A percentile compares a stretch with the other conserved stretches of the same genome.
Evolutionary conservation across 1,140 invertebrate species (phyloP).

Genomic region (Polypedilum vanderplanki): DNA sequence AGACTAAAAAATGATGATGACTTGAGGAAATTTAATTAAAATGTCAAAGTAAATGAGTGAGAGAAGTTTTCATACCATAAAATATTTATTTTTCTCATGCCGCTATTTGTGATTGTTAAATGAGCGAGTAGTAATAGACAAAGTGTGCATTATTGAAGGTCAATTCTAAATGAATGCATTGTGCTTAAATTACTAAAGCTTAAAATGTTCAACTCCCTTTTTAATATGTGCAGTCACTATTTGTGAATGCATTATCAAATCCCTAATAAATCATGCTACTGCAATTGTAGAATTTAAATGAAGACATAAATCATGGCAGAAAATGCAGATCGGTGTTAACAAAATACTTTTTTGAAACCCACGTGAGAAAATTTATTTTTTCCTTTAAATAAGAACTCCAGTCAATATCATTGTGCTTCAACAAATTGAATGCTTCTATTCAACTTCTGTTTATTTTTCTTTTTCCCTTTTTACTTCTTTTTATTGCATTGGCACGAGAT

Average conservation of each 20-base stretch:
- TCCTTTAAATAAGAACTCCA: not conserved
- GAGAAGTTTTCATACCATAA: not conserved
- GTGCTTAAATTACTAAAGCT: not conserved
- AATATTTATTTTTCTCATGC: not conserved
- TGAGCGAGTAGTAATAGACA: not conserved
- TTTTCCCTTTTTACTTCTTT: no score
- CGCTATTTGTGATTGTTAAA: not conserved
- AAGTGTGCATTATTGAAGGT: not conserved
- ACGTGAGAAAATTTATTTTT: constrained; percentile 4
- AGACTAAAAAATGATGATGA: not conserved
- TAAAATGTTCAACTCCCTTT: no score
- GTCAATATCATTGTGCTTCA: not conserved
- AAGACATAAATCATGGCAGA: constrained; percentile 11
- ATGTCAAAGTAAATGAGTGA: not conserved
- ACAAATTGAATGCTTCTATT: constrained; percentile 10
- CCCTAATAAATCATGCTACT: not conserved
- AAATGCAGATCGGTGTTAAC: not conserved
- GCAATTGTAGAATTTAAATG: constrained; percentile 3
- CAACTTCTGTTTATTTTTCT: not conserved
- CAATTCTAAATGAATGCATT: not conserved
- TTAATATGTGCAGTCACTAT: no score
- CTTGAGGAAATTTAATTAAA: constrained; percentile 14
- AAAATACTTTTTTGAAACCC: not conserved
- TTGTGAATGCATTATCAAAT: not conserved
- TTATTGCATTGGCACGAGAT: constrained; percentile 5